phyloP scores from a whole-genome alignment of 2,888 invertebrate species.

The Cheilosia pagana region DNA sequence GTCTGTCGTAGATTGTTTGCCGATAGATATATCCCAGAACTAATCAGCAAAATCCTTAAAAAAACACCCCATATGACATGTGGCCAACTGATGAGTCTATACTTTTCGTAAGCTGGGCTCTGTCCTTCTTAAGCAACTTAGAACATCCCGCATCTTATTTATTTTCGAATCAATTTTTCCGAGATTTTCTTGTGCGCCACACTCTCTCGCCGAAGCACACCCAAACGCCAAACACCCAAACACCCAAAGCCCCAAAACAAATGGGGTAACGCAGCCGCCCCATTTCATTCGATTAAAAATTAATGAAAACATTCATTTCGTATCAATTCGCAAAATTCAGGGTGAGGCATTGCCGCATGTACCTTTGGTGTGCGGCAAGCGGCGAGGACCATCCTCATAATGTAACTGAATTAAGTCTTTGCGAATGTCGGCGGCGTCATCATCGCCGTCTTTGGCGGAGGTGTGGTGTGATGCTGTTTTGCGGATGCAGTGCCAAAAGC shows the following conservation, averaged over 20 bases:
- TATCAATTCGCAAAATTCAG: conserved; percentile 15
- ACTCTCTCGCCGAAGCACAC: background rate
- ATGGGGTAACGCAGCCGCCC: conserved; percentile 3
- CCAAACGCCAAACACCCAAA: background rate
- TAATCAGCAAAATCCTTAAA: no score
- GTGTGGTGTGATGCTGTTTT: conserved; percentile 28
- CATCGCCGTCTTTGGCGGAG: background rate
- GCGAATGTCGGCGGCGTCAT: conserved; percentile 17
- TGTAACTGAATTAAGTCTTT: conserved; percentile 60
- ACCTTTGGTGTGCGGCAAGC: background rate
- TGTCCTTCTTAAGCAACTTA: no score
- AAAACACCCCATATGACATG: no score
- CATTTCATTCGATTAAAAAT: conserved; percentile 22
- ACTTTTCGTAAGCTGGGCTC: no score
- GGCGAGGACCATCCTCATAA: conserved; percentile 35
- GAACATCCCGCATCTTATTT: no score
- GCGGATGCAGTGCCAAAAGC: conserved; percentile 37
- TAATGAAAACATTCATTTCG: conserved; percentile 38
- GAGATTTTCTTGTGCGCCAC: conserved; percentile 10
- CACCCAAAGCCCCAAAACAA: background rate
- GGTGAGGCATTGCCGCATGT: conserved; percentile 8
- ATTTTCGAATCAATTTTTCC: no score
- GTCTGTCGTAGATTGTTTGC: no score
- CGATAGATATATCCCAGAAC: no score
- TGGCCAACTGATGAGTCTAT: no score